These are phyloP conservation scores for Denticeps clupeoides DNA, from an alignment of 2,797 vertebrate genomes.

Conservation along the genomic window DNA sequence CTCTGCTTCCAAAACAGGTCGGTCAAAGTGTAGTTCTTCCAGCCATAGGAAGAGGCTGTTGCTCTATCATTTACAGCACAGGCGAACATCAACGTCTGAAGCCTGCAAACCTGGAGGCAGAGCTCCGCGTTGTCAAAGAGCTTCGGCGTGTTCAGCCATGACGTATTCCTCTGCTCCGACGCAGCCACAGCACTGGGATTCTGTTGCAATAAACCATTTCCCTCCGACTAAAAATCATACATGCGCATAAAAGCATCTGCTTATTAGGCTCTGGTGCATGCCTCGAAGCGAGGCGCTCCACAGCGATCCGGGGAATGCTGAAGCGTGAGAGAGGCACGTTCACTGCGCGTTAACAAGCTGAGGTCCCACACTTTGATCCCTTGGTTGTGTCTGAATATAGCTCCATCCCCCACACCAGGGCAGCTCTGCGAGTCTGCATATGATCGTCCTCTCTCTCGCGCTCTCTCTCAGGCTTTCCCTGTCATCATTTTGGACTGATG, in stretches of 20 bases:
- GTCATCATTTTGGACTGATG: too few relatives aligned
- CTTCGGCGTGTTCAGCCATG: neutral
- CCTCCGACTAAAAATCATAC: too few relatives aligned
- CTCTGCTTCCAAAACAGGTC: neutral
- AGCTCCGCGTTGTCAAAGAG: neutral
- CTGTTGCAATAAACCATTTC: too few relatives aligned
- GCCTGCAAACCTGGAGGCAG: neutral
- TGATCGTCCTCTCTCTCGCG: too few relatives aligned
- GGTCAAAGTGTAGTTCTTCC: neutral
- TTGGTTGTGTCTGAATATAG: slow-evolving; percentile 19
- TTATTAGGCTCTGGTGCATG: too few relatives aligned
- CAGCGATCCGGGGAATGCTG: too few relatives aligned
- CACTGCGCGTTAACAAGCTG: slow-evolving; percentile 4
- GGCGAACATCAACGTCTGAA: neutral
- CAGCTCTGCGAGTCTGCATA: neutral
- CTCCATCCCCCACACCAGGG: slow-evolving; percentile 16
- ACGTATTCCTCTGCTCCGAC: neutral
- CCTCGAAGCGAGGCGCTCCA: too few relatives aligned
- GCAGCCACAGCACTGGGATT: too few relatives aligned
- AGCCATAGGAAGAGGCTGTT: neutral
- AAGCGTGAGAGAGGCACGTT: too few relatives aligned
- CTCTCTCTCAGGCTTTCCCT: too few relatives aligned
- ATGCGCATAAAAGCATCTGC: too few relatives aligned
- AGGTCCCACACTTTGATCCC: slow-evolving; percentile 21
- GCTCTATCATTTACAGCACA: neutral